phyloP scores from a whole-genome alignment of 2,888 invertebrate species.

The Scaptomyza parva region DNA sequence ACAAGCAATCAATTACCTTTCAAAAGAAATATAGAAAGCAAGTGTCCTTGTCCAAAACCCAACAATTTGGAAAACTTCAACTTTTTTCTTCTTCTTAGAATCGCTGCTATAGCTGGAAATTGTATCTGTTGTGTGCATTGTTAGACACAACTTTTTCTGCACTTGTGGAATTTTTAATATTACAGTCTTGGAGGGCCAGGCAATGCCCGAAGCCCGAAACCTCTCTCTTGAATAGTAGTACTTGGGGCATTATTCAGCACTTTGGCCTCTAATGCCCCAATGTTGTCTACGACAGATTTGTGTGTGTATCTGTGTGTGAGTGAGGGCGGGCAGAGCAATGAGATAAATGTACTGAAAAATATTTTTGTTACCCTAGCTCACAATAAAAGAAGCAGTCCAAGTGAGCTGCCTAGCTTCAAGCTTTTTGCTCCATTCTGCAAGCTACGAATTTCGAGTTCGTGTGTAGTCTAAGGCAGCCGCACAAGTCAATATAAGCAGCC shows the following conservation, averaged over 20 bases:
- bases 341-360: conserved; percentile 57
- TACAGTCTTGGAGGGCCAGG: background rate
- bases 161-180: conserved; percentile 50
- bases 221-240: background rate
- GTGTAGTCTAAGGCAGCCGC: conserved; percentile 5
- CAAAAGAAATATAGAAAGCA: background rate
- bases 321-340: conserved; percentile 11
- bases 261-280: conserved; percentile 16
- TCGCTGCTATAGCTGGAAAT: conserved; percentile 14
- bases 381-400: conserved; percentile 41
- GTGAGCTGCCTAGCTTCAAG: conserved; percentile 2
- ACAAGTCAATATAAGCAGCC: conserved; percentile 47
- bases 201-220: conserved; percentile 1
- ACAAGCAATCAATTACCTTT: background rate
- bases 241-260: conserved; percentile 4
- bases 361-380: conserved; percentile 39
- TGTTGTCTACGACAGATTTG: background rate
- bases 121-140: background rate
- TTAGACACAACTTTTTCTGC: conserved; percentile 7
- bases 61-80: background rate
- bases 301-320: background rate
- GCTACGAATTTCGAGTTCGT: background rate
- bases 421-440: background rate
- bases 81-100: background rate
- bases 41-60: background rate